Evolutionary conservation across 2,797 vertebrate genomes (phyloP), one percentile per base, ranked within the genome.

Genomic region (Lateolabrax maculatus): DNA sequence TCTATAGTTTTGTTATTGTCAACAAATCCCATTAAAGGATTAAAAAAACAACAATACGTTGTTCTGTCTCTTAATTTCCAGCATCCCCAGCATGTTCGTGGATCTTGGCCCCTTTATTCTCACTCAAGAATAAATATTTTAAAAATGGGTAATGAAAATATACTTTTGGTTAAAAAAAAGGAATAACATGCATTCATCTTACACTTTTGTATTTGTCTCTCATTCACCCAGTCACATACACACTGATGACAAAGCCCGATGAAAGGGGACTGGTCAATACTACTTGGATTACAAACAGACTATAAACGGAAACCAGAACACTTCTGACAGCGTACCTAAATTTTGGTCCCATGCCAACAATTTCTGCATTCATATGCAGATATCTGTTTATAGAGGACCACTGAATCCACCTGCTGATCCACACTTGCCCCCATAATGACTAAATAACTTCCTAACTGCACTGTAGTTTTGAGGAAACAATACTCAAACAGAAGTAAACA

Each of bases 141-240:
- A 69, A 41, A 68, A 77, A 56, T 48, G 2, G 43, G 68, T 36
- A 27, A 36, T 9, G 4, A 34, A 46, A 41, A 67, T 13, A 41
- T 8, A 19, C 48, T 41, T 44, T n/a, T n/a, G n/a, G n/a, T n/a
- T n/a, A n/a, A n/a, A n/a, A n/a, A n/a, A n/a, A n/a, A n/a, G n/a
- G n/a, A n/a, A n/a, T n/a, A n/a, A n/a, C n/a, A n/a, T 31, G 25
- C 37, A 29, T 44, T 56, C 51, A 55, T 19, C 21, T 25, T 12
- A 15, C 23, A 1, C 6, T 55, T 55, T 55, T 27, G 10, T 31
- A 31, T 55, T 29, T 56, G 11, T 16, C 19, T 44, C 18, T 16
- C 19, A 31, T 29, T 44, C 18, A n/a, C 9, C 2, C 9, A 18
- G 21, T 31, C 36, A 41, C 44, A 49, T 27, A 23, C 19, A 64